Evolutionary conservation across 1,140 invertebrate species (phyloP), one percentile per base, ranked within the genome.

Genomic region (Theocolax elegans): DNA sequence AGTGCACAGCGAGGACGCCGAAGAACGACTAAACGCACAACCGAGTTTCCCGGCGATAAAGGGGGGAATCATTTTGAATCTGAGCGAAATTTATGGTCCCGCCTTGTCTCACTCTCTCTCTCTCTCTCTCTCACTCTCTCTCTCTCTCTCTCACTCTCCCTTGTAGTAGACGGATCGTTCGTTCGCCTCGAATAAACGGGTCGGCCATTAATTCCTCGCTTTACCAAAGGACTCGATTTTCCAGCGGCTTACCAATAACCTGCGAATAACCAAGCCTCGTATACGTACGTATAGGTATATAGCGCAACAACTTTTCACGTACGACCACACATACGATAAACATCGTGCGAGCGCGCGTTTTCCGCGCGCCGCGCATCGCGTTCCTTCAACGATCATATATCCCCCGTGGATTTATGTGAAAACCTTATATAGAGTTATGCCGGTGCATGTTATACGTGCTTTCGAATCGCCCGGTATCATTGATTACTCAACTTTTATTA

Each of bases 21-120:
- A 49, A 49, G 63, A 59, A 71, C 74, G 77, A 84, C 83, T 83
- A 80, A 35, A 80, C 77, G 8, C 75, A 17, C n/a, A 1, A 35
- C 1, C 68, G 75, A 79, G 74, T 75, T 74, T 76, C 76, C 71
- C 73, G n/a, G 78, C 79, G 81, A 84, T 82, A 83, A 86, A 85
- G 83, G 81, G 49, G 10, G 31, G 82, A 81, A 84, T 86, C 77
- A 81, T 83, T 83, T 81, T 81, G 84, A 83, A 85, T 85, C 85
- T 79, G 83, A 81, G 75, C 81, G 79, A 83, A 81, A 75, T 79
- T 13, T n/a, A n/a, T n/a, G 27, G 38, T 77, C 77, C 21, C 49
- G 42, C 13, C 42, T 15, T 6, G 10, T 35, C 42, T 44, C 42
- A 12, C 42, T 9, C 42, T 15, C 15, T 44, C 42, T 12, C 3